phyloP scores from a whole-genome alignment of 2,113 vertebrate genomes.

The Anguilla japonica region DNA sequence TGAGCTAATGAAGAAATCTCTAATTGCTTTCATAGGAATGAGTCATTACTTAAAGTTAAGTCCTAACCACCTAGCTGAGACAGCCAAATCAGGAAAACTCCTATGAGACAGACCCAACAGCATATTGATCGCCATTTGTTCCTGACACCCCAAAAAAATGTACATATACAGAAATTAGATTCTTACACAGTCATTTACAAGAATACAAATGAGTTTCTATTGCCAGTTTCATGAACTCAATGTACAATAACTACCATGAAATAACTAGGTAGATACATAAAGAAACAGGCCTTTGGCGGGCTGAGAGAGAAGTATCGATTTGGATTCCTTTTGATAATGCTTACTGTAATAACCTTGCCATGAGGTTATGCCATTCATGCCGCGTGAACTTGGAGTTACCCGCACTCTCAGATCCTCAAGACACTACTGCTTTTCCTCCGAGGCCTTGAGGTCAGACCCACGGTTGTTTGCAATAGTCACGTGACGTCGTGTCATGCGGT shows the following conservation, averaged over 20 bases:
- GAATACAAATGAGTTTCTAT: too few relatives aligned
- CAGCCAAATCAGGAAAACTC: background rate
- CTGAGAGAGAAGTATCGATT: constrained; percentile 41
- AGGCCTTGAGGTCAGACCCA: background rate
- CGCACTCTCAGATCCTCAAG: constrained; percentile 38
- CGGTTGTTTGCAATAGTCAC: background rate
- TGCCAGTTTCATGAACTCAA: background rate
- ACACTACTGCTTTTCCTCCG: constrained; percentile 28
- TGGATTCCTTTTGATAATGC: constrained; percentile 41
- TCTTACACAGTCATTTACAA: too few relatives aligned
- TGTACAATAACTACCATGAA: background rate
- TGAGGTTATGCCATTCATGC: constrained; percentile 58
- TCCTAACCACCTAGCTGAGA: background rate
- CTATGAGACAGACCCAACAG: background rate
- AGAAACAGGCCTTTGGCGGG: constrained; percentile 57
- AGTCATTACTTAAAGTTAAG: background rate
- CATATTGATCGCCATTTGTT: too few relatives aligned
- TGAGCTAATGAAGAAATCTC: background rate
- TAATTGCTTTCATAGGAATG: background rate
- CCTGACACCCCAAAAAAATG: too few relatives aligned
- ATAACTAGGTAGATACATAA: constrained; percentile 44
- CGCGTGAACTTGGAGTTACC: constrained; percentile 44
- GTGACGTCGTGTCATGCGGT: constrained; percentile 52
- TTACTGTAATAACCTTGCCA: constrained; percentile 58
- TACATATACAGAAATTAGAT: too few relatives aligned